Evolutionary conservation across 1,140 invertebrate genomes (phyloP), one percentile per base, ranked within the genome.

Genomic region (Trissolcus basalis): DNA sequence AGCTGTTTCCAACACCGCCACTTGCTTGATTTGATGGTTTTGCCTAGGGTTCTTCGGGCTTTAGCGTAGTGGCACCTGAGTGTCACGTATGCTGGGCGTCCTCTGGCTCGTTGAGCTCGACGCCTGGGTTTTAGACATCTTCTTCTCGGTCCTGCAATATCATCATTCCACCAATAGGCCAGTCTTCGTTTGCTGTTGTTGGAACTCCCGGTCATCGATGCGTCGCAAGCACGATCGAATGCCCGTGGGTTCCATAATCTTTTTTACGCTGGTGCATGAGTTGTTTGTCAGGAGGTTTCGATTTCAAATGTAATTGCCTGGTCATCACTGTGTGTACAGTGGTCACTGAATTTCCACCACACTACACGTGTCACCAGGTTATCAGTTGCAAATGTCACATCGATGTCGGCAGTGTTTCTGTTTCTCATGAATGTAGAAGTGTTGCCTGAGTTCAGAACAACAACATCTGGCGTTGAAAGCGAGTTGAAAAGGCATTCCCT

Each of bases 101-200:
- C 55, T 13, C 16, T 14, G 5, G 55, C 44, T 16, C 55, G 41
- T 0, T 1, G 4, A 10, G 4, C 44, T 8, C 12, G 36, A 1
- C 35, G 1, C 13, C 51, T 54, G 9, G 1, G 39, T 0, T 36
- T 12, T 7, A 41, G 6, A 14, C 36, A 54, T 10, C 1, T 41
- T 11, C 33, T 39, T 0, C 51, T 33, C 0, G 15, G 13, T 11
- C 33, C 19, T 4, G 43, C 55, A 14, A 45, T 58, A 7, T 45
- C 43, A 10, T 58, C 55, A 19, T 58, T 58, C 43, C 55, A 58
- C 55, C 43, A 58, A 43, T 45, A 58, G 6, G 47, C 55, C 13
- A 43, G 41, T 15, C 8, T 1, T 1, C 43, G 55, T 3, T 14
- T 16, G 14, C 16, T 13, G 0, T n/a, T 15, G 5, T 1, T 5